Evolutionary conservation across 2,113 vertebrate genomes (phyloP).

Genomic region (Pandion haliaetus): DNA sequence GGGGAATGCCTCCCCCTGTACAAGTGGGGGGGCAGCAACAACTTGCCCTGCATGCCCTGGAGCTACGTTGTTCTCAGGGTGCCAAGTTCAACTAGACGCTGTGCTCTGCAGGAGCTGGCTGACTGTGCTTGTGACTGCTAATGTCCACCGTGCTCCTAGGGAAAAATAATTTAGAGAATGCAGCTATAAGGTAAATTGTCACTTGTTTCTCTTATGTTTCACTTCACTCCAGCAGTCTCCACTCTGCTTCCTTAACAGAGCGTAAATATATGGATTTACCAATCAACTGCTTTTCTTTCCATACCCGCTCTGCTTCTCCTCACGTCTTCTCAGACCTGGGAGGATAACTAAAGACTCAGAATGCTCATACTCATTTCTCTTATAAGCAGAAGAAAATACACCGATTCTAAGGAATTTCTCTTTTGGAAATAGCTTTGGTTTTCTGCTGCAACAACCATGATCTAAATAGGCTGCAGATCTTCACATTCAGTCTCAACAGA

Average conservation of each 20-base stretch:
- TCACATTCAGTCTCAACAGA: neutral
- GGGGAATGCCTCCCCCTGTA: neutral
- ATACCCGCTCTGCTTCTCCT: neutral
- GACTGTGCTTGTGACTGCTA: neutral
- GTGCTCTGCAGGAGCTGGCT: neutral
- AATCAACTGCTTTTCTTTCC: neutral
- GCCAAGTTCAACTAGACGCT: neutral
- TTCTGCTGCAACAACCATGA: neutral
- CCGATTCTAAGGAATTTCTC: neutral
- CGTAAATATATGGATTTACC: neutral
- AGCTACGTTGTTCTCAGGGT: neutral
- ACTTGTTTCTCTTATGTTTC: neutral
- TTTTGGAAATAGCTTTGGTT: slow-evolving; percentile 1
- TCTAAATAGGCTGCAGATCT: slow-evolving; percentile 26
- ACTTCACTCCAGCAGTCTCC: neutral
- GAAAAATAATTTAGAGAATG: neutral
- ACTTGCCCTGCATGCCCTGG: neutral
- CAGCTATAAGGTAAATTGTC: neutral
- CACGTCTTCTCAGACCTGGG: neutral
- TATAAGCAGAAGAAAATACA: neutral
- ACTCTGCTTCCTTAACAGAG: neutral
- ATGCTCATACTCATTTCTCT: neutral
- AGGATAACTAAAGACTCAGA: neutral
- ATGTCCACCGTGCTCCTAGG: neutral
- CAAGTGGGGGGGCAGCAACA: neutral